phyloP scores from a whole-genome alignment of 2,888 invertebrate species.

The Drosophila planitibia region DNA sequence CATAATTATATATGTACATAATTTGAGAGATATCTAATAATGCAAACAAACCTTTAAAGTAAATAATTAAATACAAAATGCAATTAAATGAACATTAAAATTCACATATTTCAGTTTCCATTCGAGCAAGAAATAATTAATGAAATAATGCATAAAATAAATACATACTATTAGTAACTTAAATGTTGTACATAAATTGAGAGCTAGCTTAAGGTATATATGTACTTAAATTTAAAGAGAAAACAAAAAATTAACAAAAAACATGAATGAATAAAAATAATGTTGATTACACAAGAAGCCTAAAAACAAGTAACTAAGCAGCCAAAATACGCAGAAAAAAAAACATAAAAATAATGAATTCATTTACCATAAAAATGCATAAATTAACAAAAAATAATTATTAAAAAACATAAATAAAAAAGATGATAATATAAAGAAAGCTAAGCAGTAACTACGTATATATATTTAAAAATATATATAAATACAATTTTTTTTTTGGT shows the following conservation, averaged over 20 bases:
- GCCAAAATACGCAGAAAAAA: conserved; percentile 55
- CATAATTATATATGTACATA: conserved; percentile 48
- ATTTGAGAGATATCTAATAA: conserved; percentile 27
- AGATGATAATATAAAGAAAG: conserved; percentile 2
- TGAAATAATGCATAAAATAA: conserved; percentile 14
- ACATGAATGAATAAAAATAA: conserved; percentile 10
- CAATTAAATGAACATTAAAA: conserved; percentile 15
- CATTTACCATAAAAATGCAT: conserved; percentile 11
- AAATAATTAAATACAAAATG: conserved; percentile 20
- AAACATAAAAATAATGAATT: conserved; percentile 7
- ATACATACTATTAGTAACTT: conserved; percentile 69
- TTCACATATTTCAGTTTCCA: conserved; percentile 5
- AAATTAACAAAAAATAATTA: neutral
- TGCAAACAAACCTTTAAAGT: conserved; percentile 2
- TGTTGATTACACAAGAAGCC: conserved; percentile 57
- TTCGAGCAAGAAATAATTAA: conserved; percentile 15
- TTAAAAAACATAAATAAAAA: neutral
- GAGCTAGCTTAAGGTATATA: conserved; percentile 60
- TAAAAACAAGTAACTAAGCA: conserved; percentile 57
- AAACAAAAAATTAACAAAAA: neutral
- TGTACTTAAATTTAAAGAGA: conserved; percentile 59
- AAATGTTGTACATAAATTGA: conserved; percentile 76
- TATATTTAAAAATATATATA: conserved; percentile 14
- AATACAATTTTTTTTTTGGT: conserved; percentile 40
- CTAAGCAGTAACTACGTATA: conserved; percentile 9